These are phyloP conservation scores for Rhea pennata DNA, from an alignment of 2,113 vertebrate species.

Conservation along the genomic window DNA sequence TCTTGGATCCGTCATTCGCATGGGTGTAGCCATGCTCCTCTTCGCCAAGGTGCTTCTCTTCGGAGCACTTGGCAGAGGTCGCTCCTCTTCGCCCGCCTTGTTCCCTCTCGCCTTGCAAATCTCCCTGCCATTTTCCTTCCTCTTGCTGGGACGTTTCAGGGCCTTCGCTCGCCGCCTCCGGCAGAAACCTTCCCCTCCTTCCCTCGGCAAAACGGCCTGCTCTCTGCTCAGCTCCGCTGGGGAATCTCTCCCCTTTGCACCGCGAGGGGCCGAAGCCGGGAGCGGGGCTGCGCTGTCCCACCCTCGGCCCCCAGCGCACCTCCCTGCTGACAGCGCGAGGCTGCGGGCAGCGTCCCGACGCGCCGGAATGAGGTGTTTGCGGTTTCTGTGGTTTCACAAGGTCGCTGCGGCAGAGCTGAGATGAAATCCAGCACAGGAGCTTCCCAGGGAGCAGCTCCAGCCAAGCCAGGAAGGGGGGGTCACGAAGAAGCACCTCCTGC, in stretches of 20 bases:
- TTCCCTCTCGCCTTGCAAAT: constrained; percentile 22
- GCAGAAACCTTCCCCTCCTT: background rate
- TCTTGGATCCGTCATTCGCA: background rate
- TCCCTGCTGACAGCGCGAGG: background rate
- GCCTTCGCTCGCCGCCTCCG: background rate
- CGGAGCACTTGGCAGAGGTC: background rate
- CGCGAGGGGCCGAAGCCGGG: background rate
- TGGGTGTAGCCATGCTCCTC: background rate
- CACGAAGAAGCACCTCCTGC: background rate
- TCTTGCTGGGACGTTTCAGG: background rate
- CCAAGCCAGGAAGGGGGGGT: background rate
- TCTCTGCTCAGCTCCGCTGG: background rate
- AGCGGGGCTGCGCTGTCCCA: background rate
- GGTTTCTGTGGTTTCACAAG: constrained; percentile 27
- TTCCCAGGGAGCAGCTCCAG: background rate
- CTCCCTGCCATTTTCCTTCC: background rate
- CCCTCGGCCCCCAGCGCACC: too few relatives aligned
- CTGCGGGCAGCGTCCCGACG: background rate
- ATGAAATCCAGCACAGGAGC: background rate
- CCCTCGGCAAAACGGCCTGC: background rate
- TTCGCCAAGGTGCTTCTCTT: constrained; percentile 28
- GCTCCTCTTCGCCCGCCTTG: background rate
- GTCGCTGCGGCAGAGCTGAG: background rate
- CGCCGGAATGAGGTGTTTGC: background rate
- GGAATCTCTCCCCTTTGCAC: background rate